Evolutionary conservation across 1,140 invertebrate species (phyloP).

Genomic region (Elysia chlorotica): DNA sequence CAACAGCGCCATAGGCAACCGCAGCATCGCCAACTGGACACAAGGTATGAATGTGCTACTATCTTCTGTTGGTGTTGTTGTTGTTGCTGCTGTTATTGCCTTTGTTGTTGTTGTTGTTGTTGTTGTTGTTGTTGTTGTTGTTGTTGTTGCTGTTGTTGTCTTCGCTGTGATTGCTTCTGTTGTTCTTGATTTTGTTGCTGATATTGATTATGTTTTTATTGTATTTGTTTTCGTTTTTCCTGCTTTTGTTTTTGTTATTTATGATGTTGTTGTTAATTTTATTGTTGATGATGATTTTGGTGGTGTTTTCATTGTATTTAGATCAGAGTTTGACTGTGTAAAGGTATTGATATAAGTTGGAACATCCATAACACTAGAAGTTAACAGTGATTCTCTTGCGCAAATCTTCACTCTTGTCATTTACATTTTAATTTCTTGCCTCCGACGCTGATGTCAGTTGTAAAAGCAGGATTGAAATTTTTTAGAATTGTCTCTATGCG

Average conservation of each 20-base stretch:
- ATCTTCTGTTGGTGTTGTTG: neutral
- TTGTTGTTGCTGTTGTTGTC: conserved; percentile 20
- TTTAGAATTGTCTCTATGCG: no score
- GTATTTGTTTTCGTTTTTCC: no score
- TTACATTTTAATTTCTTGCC: no score
- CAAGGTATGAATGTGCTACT: conserved; percentile 60
- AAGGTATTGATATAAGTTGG: no score
- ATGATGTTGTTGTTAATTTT: no score
- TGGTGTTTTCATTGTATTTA: neutral
- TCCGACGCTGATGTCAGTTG: no score
- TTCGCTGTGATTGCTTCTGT: neutral
- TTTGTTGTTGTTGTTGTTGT: neutral
- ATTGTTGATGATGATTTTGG: no score
- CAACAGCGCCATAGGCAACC: conserved; percentile 39
- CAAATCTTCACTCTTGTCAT: no score
- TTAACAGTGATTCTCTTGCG: no score
- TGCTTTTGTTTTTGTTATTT: no score
- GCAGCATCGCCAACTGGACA: conserved; percentile 53
- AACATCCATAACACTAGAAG: no score
- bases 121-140: conserved; percentile 16
- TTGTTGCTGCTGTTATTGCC: neutral
- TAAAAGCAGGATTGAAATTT: no score
- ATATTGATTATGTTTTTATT: conserved; percentile 12
- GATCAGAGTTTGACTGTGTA: neutral
- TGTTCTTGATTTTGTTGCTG: conserved; percentile 6